phyloP scores from a whole-genome alignment of 2,888 invertebrate species.

The Therioaphis trifolii region DNA sequence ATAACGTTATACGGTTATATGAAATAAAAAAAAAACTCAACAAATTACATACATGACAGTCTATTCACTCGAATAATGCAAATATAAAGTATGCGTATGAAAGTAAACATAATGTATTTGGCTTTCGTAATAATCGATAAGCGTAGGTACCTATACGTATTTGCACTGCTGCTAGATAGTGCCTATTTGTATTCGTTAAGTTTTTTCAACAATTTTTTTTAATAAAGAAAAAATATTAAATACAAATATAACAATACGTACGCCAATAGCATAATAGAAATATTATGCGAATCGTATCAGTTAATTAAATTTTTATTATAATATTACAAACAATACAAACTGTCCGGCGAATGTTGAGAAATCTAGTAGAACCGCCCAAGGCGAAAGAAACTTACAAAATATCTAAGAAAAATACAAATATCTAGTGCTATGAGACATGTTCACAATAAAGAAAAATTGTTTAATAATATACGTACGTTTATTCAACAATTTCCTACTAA shows the following conservation, averaged over 20 bases:
- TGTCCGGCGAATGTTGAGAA: conserved; percentile 40
- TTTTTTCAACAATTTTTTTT: conserved; percentile 23
- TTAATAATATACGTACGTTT: conserved; percentile 51
- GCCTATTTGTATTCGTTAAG: neutral
- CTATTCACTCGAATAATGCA: too few relatives aligned
- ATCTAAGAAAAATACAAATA: conserved; percentile 35
- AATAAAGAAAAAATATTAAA: conserved; percentile 4
- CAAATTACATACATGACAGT: too few relatives aligned
- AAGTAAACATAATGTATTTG: too few relatives aligned
- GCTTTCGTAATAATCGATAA: conserved; percentile 17
- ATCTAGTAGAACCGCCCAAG: conserved; percentile 23
- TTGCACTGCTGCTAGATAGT: neutral
- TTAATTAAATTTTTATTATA: conserved; percentile 55
- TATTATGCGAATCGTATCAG: conserved; percentile 40
- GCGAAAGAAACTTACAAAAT: conserved; percentile 48
- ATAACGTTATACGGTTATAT: too few relatives aligned
- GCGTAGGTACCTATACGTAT: neutral
- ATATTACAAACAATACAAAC: conserved; percentile 42
- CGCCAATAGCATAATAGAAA: conserved; percentile 17
- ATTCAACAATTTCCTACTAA: conserved; percentile 34
- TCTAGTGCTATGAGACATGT: conserved; percentile 1
- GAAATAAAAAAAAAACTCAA: too few relatives aligned
- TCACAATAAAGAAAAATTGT: conserved; percentile 39
- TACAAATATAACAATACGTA: conserved; percentile 26
- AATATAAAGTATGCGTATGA: too few relatives aligned